Base-by-base conservation (phyloP, 2,888 invertebrate genomes). In the Nemurella pictetii region DNA sequence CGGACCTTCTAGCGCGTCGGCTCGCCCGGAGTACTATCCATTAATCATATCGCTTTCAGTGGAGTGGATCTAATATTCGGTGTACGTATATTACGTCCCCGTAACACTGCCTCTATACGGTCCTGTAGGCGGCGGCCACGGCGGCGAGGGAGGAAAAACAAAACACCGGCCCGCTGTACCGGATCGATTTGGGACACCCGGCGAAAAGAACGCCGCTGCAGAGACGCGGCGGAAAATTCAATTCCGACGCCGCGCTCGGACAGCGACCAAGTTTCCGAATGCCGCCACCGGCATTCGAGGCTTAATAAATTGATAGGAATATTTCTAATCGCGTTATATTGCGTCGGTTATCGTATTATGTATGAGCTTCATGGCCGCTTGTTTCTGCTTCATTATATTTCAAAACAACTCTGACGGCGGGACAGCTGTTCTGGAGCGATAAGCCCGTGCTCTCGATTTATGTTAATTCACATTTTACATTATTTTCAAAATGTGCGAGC, bases 21-120 rank as follows among this genome's bases (percentile, higher is more conserved):
- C 4, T n/a, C 3, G 75, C 15, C 28, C 7, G 26, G 4, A 15
- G 36, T 35, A 15, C 32, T 0, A n/a, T 32, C 80, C 35, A 81
- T 81, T 81, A 81, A 81, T 81, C 80, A 81, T 81, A 30, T n/a
- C 26, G 3, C 80, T 32, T 75, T 30, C 27, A 81, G 36, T 25
- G 35, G n/a, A 26, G 80, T 26, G 80, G 80, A 81, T 81, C 80
- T 81, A 81, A 81, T 81, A 81, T 81, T 81, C 80, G 80, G 36
- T 36, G 26, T 35, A 81, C 80, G n/a, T 30, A 32, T 80, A 28
- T 80, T 73, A 25, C 32, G 32, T 32, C 55, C 55, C 55, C 9
- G 9, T n/a, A 55, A 12, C 55, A 55, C 20, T 20, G 55, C 55
- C 55, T 12, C 55, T 55, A 20, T 2, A 12, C 5, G 12, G 9